Evolutionary conservation across 2,797 vertebrate species (phyloP).

Genomic region (Labroides dimidiatus): DNA sequence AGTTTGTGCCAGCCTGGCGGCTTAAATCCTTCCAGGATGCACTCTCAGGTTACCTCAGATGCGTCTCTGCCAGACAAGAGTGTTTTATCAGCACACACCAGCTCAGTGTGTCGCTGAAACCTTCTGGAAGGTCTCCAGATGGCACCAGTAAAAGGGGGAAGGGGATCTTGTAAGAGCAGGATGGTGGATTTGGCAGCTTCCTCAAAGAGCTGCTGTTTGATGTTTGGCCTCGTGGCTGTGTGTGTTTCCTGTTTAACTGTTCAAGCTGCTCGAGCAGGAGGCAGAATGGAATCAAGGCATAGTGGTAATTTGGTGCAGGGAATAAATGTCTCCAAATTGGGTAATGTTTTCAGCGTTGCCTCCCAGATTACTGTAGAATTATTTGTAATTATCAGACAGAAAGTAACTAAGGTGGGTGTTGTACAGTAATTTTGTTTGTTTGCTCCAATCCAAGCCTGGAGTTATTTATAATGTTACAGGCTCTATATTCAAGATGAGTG

Average conservation of each 20-base stretch:
- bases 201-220: slow-evolving; percentile 73
- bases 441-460: not conserved
- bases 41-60: slow-evolving; percentile 63
- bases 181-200: slow-evolving; percentile 66
- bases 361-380: slow-evolving; percentile 26
- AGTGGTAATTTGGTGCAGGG: slow-evolving; percentile 32
- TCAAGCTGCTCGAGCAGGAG: slow-evolving; percentile 46
- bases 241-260: slow-evolving; percentile 58
- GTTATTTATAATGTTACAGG: not conserved
- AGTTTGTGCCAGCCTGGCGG: slow-evolving; percentile 56
- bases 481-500: no score
- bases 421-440: not conserved
- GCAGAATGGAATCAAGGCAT: slow-evolving; percentile 37
- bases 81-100: slow-evolving; percentile 62
- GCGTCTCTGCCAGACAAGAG: slow-evolving; percentile 47
- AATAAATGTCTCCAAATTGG: slow-evolving; percentile 22
- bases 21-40: slow-evolving; percentile 30
- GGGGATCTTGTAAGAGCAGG: slow-evolving; percentile 51
- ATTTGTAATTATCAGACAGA: slow-evolving; percentile 11
- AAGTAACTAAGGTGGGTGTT: not conserved
- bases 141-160: slow-evolving; percentile 63
- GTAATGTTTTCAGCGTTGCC: slow-evolving; percentile 18
- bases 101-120: slow-evolving; percentile 55
- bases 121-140: slow-evolving; percentile 74
- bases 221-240: slow-evolving; percentile 34